Conservation (phyloP, 2,113 vertebrate genomes). For the Muntiacus reevesi region DNA sequence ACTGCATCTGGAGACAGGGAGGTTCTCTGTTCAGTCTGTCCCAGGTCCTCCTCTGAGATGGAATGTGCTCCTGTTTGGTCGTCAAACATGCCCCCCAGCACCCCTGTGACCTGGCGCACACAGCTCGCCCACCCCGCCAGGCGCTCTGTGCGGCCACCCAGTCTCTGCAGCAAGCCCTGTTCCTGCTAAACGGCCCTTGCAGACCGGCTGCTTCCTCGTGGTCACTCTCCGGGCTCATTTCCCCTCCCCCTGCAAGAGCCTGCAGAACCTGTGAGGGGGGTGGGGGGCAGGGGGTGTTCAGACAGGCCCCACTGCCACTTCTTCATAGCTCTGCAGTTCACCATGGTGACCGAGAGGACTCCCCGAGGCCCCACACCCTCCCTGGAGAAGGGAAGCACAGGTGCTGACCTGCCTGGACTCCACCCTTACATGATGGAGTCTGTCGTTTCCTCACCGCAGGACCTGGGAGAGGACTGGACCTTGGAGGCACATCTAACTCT, state of each 20-base stretch:
- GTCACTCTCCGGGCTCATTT: not conserved
- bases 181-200: not conserved
- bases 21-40: not conserved
- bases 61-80: not conserved
- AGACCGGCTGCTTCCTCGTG: not conserved
- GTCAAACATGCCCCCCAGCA: not conserved
- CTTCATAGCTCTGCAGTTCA: not conserved
- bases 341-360: not conserved
- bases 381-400: not conserved
- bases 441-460: too few relatives aligned
- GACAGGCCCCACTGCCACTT: not conserved
- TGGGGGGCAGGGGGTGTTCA: not conserved
- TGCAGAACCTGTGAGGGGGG: not conserved
- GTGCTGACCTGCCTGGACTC: not conserved
- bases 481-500: not conserved
- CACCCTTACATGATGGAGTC: not conserved
- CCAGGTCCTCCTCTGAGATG: not conserved
- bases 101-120: too few relatives aligned
- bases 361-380: not conserved
- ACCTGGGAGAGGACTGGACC: not conserved
- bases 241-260: not conserved
- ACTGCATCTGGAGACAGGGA: not conserved
- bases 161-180: fast-evolving
- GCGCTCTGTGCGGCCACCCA: fast-evolving
- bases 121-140: fast-evolving